phyloP scores from a whole-genome alignment of 1,140 invertebrate species.

The Drosophila insularis region DNA sequence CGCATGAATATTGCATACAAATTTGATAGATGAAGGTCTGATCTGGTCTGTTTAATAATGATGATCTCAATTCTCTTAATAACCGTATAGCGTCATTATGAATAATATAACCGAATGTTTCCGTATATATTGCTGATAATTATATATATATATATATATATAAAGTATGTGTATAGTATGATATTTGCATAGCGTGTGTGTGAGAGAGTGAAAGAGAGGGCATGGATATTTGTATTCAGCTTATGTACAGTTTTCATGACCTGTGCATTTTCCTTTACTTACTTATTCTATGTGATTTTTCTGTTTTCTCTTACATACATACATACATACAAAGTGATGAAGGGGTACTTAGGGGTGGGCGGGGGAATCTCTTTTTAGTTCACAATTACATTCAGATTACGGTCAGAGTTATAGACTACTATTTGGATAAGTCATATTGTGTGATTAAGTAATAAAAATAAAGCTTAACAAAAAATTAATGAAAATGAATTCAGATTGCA shows the following conservation, averaged over 20 bases:
- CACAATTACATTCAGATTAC: conserved; percentile 50
- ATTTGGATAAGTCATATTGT: conserved; percentile 75
- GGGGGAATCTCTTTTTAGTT: conserved; percentile 16
- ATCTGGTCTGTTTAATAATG: background rate
- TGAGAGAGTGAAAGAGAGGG: conserved; percentile 14
- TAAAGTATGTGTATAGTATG: conserved; percentile 19
- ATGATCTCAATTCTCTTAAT: background rate
- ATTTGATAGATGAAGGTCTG: conserved; percentile 1
- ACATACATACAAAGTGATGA: conserved; percentile 53
- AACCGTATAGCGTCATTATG: conserved; percentile 33
- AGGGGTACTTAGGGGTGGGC: background rate
- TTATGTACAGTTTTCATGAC: conserved; percentile 42
- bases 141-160: conserved; percentile 38
- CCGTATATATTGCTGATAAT: conserved; percentile 16
- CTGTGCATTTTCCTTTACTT: conserved; percentile 29
- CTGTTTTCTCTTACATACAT: conserved; percentile 36
- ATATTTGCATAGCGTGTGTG: conserved; percentile 37
- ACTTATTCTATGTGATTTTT: conserved; percentile 23
- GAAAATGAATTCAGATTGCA: conserved; percentile 13
- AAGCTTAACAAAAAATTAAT: conserved; percentile 41
- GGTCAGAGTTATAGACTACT: conserved; percentile 58
- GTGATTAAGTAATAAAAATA: conserved; percentile 54
- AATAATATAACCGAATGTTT: conserved; percentile 37
- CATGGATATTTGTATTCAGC: conserved; percentile 29
- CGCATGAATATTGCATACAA: conserved; percentile 47